Base-by-base conservation (phyloP, 2,888 invertebrate species). In the Syrista parreyssii region DNA sequence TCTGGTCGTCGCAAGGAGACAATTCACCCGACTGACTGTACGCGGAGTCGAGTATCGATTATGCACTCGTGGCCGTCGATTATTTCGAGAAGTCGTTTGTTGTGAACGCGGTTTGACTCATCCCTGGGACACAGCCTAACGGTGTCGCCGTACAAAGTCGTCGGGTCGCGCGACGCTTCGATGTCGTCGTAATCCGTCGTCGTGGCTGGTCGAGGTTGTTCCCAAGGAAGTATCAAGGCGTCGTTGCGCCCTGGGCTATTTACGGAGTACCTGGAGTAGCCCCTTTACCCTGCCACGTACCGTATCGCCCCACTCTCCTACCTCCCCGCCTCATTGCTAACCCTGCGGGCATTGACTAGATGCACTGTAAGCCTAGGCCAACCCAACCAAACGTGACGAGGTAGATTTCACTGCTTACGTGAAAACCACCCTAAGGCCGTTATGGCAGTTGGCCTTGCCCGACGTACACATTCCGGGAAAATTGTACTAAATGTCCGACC, bases 71-170 rank as follows among this genome's bases (percentile, higher is more conserved):
- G 35, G 35, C 35, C 73, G 75, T 75, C 55, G 77, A 73, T 77
- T 71, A 77, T 77, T 77, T 77, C 74, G 68, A 74, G 77, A 77
- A 75, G 75, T 74, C 74, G 74, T 77, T 77, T 77, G 69, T 75
- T 75, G 69, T 30, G 55, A n/a, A 32, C 30, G 55, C 55, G 55
- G 68, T 68, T 77, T 77, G 77, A 77, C 74, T 77, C 77, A 77
- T 77, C 77, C 75, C 15, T 76, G 76, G 15, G 15, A 40, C 40
- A 40, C 40, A 15, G 4, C 40, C 40, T 15, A 55, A 55, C 55
- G 55, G 55, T 55, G 55, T 55, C 55, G 55, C 23, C 15, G 55
- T 23, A 55, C 23, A 55, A 55, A 23, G 55, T 55, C 55, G 55
- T 6, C 55, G 15, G 55, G 55, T 55, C 55, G 55, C 23, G 23